Percentiles rank a stretch among this genome's conserved stretches.
These are phyloP conservation scores for Epinephelus coioides DNA, from an alignment of 2,797 vertebrate species.

Conservation along the genomic window DNA sequence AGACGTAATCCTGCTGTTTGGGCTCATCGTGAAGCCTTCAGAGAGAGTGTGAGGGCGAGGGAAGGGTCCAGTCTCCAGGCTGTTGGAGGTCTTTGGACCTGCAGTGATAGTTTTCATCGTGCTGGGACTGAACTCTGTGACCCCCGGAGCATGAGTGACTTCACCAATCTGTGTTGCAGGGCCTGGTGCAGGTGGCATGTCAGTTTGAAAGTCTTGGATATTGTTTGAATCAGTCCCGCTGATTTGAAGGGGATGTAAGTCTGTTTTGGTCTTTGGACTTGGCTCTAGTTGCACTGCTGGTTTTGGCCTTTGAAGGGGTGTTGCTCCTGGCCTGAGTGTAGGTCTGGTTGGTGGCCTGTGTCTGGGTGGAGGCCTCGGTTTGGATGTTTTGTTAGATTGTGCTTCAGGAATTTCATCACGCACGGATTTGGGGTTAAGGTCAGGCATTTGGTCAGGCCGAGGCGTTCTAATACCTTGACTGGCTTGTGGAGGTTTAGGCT, in stretches of 20 bases:
- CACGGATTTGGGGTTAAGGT: conserved; percentile 38
- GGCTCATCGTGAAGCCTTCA: conserved; percentile 40
- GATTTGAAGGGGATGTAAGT: conserved; percentile 30
- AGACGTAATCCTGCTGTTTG: conserved; percentile 66
- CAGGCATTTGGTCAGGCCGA: conserved; percentile 1
- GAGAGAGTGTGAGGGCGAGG: conserved; percentile 19
- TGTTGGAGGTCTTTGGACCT: conserved; percentile 54
- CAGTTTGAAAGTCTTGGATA: conserved; percentile 48
- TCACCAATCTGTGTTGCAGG: conserved; percentile 33
- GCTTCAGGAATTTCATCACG: conserved; percentile 18
- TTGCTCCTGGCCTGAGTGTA: conserved; percentile 45
- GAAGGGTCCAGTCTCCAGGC: conserved; percentile 27
- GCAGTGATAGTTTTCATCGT: conserved; percentile 40
- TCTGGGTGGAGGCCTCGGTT: conserved; percentile 11
- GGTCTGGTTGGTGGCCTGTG: conserved; percentile 41
- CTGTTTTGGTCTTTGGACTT: conserved; percentile 50
- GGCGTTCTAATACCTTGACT: conserved; percentile 16
- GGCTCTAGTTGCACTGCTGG: conserved; percentile 46
- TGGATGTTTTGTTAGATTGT: conserved; percentile 46
- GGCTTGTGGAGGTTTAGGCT: conserved; percentile 38
- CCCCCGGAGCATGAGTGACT: conserved; percentile 37
- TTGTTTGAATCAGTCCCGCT: conserved; percentile 29
- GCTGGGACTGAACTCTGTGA: conserved; percentile 49
- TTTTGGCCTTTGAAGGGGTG: conserved; percentile 54
- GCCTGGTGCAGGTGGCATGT: conserved; percentile 48